Evolutionary conservation across 2,113 vertebrate species (phyloP).

Genomic region (Cheirogaleus medius): DNA sequence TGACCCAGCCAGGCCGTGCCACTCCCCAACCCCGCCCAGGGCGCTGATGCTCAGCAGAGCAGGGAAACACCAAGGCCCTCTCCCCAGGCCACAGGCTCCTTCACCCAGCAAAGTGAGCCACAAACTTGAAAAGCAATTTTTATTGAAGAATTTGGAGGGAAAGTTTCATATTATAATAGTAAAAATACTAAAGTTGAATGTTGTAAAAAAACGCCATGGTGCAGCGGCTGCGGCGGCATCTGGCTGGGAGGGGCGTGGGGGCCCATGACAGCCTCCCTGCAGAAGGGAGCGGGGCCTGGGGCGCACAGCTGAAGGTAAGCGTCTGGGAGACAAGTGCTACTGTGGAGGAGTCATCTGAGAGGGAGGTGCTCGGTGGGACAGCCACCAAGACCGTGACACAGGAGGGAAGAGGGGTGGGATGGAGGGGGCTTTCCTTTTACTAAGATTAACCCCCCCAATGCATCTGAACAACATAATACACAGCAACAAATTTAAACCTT

Average conservation of each 20-base stretch:
- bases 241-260: neutral
- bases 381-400: neutral
- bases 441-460: slow-evolving; percentile 55
- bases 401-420: neutral
- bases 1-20: neutral
- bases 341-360: slow-evolving; percentile 56
- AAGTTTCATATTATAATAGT: slow-evolving; percentile 81
- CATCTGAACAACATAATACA: neutral
- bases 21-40: neutral
- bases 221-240: slow-evolving; percentile 29
- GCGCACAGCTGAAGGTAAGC: slow-evolving; percentile 60
- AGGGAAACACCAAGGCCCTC: too few species aligned
- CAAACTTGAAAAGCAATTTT: slow-evolving; percentile 85
- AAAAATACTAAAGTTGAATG: slow-evolving; percentile 85
- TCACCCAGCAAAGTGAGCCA: slow-evolving; percentile 69
- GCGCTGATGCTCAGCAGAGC: neutral
- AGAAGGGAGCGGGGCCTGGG: neutral
- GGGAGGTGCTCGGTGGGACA: too few species aligned
- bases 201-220: slow-evolving; percentile 76
- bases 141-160: slow-evolving; percentile 87
- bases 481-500: slow-evolving; percentile 40
- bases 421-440: slow-evolving; percentile 43
- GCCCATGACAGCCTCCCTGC: neutral
- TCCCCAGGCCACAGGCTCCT: neutral
- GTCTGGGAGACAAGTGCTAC: slow-evolving; percentile 75